A percentile compares a stretch with the other conserved stretches of the same genome.
Conservation (phyloP, 1,140 invertebrate genomes). For the Nebria ingens region DNA sequence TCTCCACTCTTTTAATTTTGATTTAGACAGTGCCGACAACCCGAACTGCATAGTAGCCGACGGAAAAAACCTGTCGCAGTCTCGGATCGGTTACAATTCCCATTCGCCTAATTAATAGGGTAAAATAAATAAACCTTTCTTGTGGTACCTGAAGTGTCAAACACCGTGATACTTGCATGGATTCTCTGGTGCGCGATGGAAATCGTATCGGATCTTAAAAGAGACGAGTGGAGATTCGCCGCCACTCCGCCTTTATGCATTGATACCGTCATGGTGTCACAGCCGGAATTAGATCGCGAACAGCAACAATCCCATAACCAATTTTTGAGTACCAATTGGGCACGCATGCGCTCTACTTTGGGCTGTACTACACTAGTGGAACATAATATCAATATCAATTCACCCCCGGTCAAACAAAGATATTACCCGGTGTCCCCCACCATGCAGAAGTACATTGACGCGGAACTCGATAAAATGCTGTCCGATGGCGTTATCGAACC, state of each 20-base stretch:
- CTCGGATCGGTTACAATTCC: too few species aligned
- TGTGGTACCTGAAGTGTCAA: not conserved
- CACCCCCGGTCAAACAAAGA: slow-evolving; percentile 14
- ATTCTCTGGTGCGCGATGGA: too few species aligned
- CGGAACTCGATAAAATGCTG: slow-evolving; percentile 16
- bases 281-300: not conserved
- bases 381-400: too few species aligned
- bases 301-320: not conserved
- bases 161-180: not conserved
- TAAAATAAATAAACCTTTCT: too few species aligned
- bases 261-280: not conserved
- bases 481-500: slow-evolving; percentile 16
- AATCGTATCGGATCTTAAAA: not conserved
- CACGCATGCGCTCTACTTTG: not conserved
- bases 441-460: slow-evolving; percentile 13
- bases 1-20: too few species aligned
- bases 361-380: not conserved
- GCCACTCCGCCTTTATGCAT: not conserved
- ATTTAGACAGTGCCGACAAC: too few species aligned
- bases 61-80: too few species aligned
- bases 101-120: too few species aligned
- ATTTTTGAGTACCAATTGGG: not conserved
- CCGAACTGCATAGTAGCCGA: too few species aligned
- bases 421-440: slow-evolving; percentile 14
- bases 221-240: not conserved